Percentiles rank a stretch among this genome's conserved stretches.
phyloP scores from a whole-genome alignment of 1,140 invertebrate species.

The Mya arenaria region DNA sequence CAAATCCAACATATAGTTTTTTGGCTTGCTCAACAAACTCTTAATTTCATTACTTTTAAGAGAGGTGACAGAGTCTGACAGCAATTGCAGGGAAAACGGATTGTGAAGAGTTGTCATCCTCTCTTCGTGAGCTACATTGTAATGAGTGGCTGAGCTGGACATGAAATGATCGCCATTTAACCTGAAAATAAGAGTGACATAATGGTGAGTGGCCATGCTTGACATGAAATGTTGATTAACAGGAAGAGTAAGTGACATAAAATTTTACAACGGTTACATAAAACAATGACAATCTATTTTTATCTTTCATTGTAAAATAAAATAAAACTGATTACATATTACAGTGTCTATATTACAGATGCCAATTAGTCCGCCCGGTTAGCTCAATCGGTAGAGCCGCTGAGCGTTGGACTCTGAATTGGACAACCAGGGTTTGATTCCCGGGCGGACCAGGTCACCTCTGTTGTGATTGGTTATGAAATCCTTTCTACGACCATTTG shows the following conservation, averaged over 20 bases:
- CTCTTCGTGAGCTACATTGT: slow-evolving; percentile 36
- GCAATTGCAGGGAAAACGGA: slow-evolving; percentile 47
- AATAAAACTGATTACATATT: not conserved
- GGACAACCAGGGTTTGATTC: no score
- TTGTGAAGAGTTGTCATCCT: slow-evolving; percentile 35
- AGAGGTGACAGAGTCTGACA: not conserved
- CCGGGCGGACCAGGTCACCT: no score
- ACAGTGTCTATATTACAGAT: not conserved
- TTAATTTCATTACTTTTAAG: not conserved
- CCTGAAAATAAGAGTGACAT: slow-evolving; percentile 25
- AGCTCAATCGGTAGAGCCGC: no score
- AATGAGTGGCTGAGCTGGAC: slow-evolving; percentile 39
- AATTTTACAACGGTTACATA: not conserved
- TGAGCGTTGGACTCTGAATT: no score
- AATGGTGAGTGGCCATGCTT: not conserved
- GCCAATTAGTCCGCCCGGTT: no score
- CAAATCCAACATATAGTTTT: not conserved
- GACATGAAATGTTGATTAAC: not conserved
- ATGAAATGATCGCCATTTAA: slow-evolving; percentile 51
- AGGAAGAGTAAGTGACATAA: not conserved
- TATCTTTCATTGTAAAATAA: not conserved
- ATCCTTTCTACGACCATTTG: no score
- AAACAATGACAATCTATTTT: not conserved
- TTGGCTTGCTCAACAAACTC: not conserved
- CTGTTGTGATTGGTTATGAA: no score